Evolutionary conservation across 2,888 invertebrate species (phyloP), one percentile per base, ranked within the genome.

Genomic region (Apodemia mormo): DNA sequence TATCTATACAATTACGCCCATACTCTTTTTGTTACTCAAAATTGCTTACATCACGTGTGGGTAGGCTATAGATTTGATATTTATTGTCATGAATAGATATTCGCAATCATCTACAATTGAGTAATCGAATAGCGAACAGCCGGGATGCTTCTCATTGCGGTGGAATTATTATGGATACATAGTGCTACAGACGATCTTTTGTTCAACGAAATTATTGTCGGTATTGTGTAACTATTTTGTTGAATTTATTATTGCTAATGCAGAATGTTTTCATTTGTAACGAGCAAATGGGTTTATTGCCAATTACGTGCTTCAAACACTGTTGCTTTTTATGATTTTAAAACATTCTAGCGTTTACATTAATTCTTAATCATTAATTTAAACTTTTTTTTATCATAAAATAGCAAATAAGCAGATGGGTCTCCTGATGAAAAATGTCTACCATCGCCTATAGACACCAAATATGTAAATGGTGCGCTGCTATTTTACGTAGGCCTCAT

Each of bases 141-240:
- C 76, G 82, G 81, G 78, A 82, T 84, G 84, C 83, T 82, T 22
- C 85, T 82, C 83, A 84, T 83, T 86, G 84, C 80, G 78, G 82
- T 83, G 84, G 82, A 84, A 85, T 85, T 85, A 86, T 85, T 85
- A 84, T 85, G 86, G 85, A 85, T 85, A 84, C 83, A 86, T 85
- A 86, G 86, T 82, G 80, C 82, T 83, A 82, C 78, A 77, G 78
- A 79, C 82, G 79, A 85, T 82, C 87, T 86, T 88, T 89, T 88
- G 88, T 89, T 84, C 81, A 78, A 80, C 78, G 77, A 86, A 86
- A 87, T 89, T 84, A 84, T 85, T 81, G 79, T 49, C 14, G 14
- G 49, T 79, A 78, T 88, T 88, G 80, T 81, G 82, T 79, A 86
- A 85, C 73, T 70, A 72, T 75, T 79, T 81, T 81, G 85, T 86